phyloP scores from a whole-genome alignment of 2,888 invertebrate genomes.

The Scaptomyza tumidula region DNA sequence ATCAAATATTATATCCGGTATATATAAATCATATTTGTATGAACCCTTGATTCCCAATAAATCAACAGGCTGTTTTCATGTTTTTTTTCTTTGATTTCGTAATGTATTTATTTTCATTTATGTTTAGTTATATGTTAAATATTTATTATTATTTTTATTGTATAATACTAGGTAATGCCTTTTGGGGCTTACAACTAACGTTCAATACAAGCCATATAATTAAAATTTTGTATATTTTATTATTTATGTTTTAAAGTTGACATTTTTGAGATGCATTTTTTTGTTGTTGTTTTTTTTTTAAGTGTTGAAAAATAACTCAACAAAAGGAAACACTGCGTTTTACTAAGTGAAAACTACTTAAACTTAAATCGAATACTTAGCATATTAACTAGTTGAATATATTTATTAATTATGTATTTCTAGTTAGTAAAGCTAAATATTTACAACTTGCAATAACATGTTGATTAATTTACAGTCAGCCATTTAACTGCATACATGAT shows the following conservation, averaged over 20 bases:
- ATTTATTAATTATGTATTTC: conserved; percentile 18
- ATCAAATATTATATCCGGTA: conserved; percentile 59
- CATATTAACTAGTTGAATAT: conserved; percentile 2
- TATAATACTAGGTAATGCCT: conserved; percentile 75
- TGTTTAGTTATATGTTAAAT: conserved; percentile 55
- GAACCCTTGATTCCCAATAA: conserved; percentile 6
- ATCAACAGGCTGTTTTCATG: background rate
- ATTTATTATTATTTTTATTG: conserved; percentile 52
- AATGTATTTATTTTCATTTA: conserved; percentile 69
- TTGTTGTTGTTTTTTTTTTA: background rate
- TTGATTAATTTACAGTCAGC: conserved; percentile 49
- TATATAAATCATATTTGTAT: conserved; percentile 55
- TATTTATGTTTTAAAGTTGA: conserved; percentile 42
- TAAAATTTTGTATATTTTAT: conserved; percentile 36
- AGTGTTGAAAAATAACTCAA: conserved; percentile 51
- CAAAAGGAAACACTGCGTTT: conserved; percentile 65
- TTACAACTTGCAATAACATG: conserved; percentile 50
- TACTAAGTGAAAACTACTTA: conserved; percentile 42
- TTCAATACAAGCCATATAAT: conserved; percentile 64
- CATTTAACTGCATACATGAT: conserved; percentile 1
- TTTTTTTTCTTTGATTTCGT: conserved; percentile 62
- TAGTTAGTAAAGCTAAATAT: conserved; percentile 70
- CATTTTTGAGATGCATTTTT: conserved; percentile 60
- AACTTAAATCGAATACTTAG: conserved; percentile 49
- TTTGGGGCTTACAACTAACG: conserved; percentile 63